Base-by-base conservation (phyloP, 2,888 invertebrate species). In the Drosophila fungiperda region DNA sequence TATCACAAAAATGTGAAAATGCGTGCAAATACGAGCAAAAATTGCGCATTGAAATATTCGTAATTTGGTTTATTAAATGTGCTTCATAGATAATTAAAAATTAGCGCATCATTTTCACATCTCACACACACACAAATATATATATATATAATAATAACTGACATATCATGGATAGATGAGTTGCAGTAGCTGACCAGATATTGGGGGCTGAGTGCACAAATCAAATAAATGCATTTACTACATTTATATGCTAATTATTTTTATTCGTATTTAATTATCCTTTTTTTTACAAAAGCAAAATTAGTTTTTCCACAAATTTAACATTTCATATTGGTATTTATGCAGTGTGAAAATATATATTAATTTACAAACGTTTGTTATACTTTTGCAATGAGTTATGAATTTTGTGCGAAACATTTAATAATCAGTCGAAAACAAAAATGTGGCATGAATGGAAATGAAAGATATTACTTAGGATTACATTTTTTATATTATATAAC, bases 41-140 rank as follows among this genome's bases (percentile, higher is more conserved):
- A 15, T 55, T 45, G 32, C 49, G 38, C 61, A 45, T 61, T 62
- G 67, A 62, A 40, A 68, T 60, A 67, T 78, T 69, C 63, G 73
- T 58, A 84, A 85, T 68, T 84, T 69, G 72, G 83, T 80, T 87
- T 80, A 87, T 84, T 87, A 87, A 87, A 84, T 74, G 68, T 67
- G 50, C 78, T 78, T 85, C 71, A 84, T 87, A 79, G 80, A 89
- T 83, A 86, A 87, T 86, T 86, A 89, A 89, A 76, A 87, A 87
- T 74, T 80, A 68, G 80, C 69, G 80, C 80, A 89, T 87, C 78
- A 75, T 75, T 76, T 80, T 71, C 80, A 75, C 49, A 62, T 58
- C 33, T 64, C n/a, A 26, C 38, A 2, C 4, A n/a, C 17, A n/a
- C n/a, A 59, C 11, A 32, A 6, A 26, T 11, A 11, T 4, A 38